A percentile compares a stretch with the other conserved stretches of the same genome.
These are phyloP conservation scores for Pycnonotus jocosus DNA, from an alignment of 2,113 vertebrate genomes.

Conservation along the genomic window DNA sequence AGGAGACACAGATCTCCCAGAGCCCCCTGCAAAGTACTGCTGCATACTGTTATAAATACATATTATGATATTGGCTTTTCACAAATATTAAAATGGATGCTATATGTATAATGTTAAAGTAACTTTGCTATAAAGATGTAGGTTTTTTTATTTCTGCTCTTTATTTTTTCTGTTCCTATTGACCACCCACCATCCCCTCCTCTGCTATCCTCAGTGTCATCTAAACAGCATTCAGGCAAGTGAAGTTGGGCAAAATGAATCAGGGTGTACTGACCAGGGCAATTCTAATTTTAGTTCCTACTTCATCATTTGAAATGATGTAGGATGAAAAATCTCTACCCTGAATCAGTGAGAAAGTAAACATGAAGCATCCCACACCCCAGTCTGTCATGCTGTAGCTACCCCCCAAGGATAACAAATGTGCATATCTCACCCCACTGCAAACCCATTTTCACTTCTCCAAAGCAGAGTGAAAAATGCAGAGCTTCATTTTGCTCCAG, in stretches of 20 bases:
- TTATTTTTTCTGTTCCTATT: background rate
- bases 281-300: background rate
- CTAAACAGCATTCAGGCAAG: background rate
- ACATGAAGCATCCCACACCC: background rate
- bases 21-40: background rate
- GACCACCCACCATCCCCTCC: accelerated
- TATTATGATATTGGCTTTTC: background rate
- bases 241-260: background rate
- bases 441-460: background rate
- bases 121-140: background rate
- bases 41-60: background rate
- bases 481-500: background rate
- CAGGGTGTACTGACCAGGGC: background rate
- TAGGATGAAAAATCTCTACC: background rate
- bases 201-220: background rate
- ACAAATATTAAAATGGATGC: background rate
- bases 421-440: too few relatives aligned
- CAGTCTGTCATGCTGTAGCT: background rate
- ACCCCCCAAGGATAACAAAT: background rate
- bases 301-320: background rate
- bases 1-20: too few relatives aligned
- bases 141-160: background rate
- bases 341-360: background rate
- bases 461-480: background rate
- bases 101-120: background rate